These are phyloP conservation scores for Piscicola geometra DNA, from an alignment of 2,888 invertebrate species.

Conservation along the genomic window DNA sequence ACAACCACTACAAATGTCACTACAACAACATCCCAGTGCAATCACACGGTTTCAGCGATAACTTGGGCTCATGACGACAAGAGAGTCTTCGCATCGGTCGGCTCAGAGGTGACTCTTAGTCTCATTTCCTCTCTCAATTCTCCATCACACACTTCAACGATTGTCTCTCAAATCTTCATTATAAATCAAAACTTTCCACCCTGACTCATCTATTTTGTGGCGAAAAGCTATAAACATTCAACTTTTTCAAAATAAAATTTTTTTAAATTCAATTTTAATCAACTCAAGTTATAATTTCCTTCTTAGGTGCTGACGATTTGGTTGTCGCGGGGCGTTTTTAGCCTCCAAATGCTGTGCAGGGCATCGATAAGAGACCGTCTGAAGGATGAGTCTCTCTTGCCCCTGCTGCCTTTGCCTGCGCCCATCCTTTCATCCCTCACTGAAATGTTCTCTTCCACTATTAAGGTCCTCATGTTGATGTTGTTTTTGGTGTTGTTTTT, in stretches of 20 bases:
- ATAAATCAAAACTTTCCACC: no score
- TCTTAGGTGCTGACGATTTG: conserved; percentile 82
- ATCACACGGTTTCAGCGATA: conserved; percentile 75
- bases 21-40: neutral
- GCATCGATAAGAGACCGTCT: conserved; percentile 59
- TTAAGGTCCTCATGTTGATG: conserved; percentile 69
- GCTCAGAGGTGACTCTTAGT: conserved; percentile 65
- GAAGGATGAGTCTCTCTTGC: conserved; percentile 68
- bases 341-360: conserved; percentile 81
- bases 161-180: no score
- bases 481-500: no score
- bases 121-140: no score
- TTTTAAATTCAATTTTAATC: no score
- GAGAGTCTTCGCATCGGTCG: conserved; percentile 85
- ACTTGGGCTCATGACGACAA: conserved; percentile 99
- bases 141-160: no score
- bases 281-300: no score
- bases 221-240: no score
- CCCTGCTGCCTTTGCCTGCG: conserved; percentile 78
- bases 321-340: conserved; percentile 79
- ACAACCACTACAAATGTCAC: neutral
- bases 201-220: no score
- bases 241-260: no score
- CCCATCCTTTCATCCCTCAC: conserved; percentile 61
- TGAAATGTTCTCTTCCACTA: conserved; percentile 67